Conservation (phyloP, 2,113 vertebrate species). For the Peucedramus taeniatus region DNA sequence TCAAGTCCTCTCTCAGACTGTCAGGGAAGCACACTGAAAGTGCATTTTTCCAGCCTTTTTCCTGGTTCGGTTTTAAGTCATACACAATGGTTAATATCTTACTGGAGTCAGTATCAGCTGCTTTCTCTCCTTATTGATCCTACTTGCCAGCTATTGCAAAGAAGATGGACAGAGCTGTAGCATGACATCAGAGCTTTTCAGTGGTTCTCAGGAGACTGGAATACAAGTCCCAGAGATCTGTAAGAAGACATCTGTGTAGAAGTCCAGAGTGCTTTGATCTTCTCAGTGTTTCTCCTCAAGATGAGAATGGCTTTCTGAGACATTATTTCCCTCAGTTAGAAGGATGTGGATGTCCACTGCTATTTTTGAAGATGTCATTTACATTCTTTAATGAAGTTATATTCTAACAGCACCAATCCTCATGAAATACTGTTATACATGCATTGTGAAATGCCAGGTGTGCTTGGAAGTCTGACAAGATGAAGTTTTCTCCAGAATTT, state of each 20-base stretch:
- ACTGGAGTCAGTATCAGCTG: background rate
- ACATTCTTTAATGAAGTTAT: background rate
- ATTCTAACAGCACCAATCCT: background rate
- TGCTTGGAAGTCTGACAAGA: background rate
- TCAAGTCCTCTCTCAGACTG: background rate
- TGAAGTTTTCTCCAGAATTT: background rate
- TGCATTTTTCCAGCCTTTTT: background rate
- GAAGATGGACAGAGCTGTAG: background rate
- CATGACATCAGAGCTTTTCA: background rate
- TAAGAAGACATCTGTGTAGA: background rate
- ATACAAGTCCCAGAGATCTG: background rate
- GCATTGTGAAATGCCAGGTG: background rate
- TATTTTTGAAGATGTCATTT: background rate
- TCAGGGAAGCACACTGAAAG: background rate
- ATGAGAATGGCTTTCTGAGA: background rate
- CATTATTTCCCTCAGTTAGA: background rate
- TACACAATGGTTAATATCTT: background rate
- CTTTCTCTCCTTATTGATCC: background rate
- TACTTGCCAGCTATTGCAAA: background rate
- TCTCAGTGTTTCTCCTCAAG: background rate
- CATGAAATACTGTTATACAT: background rate
- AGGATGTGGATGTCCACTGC: background rate
- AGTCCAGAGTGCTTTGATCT: background rate
- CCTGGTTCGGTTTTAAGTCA: background rate
- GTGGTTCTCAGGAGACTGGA: background rate